These are phyloP conservation scores for Hydrozoanthus gracilis DNA, from an alignment of 92 coral and sea anemone genomes.

Conservation along the genomic window DNA sequence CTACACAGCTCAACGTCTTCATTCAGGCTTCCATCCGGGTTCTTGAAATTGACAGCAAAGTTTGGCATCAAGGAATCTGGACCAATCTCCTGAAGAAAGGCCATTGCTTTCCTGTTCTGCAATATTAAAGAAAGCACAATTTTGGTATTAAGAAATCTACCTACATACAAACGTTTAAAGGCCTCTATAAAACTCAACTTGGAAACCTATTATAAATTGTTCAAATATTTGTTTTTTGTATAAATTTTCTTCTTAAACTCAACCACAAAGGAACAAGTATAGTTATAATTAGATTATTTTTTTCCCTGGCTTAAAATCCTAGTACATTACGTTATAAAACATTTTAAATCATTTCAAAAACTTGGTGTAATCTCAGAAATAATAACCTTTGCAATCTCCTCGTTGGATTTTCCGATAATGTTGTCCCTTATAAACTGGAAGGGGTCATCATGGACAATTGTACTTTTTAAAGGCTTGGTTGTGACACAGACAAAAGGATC, in stretches of 20 bases:
- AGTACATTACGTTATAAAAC: too few species aligned
- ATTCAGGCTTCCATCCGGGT: conserved; percentile 4
- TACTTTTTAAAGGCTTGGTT: conserved; percentile 55
- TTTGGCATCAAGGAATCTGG: conserved; percentile 71
- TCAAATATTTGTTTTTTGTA: neutral
- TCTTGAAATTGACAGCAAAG: conserved; percentile 64
- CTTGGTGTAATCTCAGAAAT: too few species aligned
- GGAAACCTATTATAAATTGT: too few species aligned
- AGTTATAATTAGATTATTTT: too few species aligned
- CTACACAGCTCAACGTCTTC: neutral
- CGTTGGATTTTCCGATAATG: conserved; percentile 57
- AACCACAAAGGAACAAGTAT: too few species aligned
- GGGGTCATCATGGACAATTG: neutral
- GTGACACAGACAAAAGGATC: conserved; percentile 77
- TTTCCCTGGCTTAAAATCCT: too few species aligned
- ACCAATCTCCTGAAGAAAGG: conserved; percentile 57
- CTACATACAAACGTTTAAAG: neutral
- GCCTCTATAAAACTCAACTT: neutral
- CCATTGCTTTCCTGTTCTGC: conserved; percentile 56
- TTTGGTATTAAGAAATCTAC: too few species aligned
- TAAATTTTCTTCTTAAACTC: too few species aligned
- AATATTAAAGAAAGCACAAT: neutral
- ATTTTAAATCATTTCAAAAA: too few species aligned
- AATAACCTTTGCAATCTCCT: conserved; percentile 46
- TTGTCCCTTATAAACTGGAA: conserved; percentile 19